Evolutionary conservation across 2,888 invertebrate species (phyloP), one percentile per base, ranked within the genome.

Genomic region (Thecocarcelia acutangulata): DNA sequence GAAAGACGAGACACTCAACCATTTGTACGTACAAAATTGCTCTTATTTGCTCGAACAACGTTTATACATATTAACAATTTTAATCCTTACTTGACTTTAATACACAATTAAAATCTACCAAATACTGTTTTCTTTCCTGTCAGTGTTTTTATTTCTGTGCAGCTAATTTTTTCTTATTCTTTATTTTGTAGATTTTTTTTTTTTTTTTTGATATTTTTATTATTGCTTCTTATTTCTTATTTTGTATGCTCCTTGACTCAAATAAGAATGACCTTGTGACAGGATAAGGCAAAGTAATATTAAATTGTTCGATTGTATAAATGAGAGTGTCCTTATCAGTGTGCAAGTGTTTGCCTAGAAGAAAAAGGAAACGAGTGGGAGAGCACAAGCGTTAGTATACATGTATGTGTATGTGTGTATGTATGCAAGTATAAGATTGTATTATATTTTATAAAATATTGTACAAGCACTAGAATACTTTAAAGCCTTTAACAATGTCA

Each of bases 21-120:
- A n/a, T n/a, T n/a, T n/a, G n/a, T n/a, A 15, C n/a, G 15, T 59
- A 24, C 21, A 8, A 17, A 13, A 4, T 6, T 58, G 21, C 17
- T 12, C n/a, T 33, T 21, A 24, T 13, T 6, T 21, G 13, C 21
- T 24, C 28, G 21, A 54, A n/a, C 54, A 33, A 8, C 15, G 15
- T n/a, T 21, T 42, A 19, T 13, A 15, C 6, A 40, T 40, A 15
- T 46, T 5, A 21, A 70, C 33, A 58, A 66, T 50, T 59, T 75
- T 50, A 75, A 66, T 66, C 66, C 40, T 59, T 42, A 33, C 48
- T 75, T 75, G 75, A 75, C 66, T 66, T 75, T 59, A 75, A 58
- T 66, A 66, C 58, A 75, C 50, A 75, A 75, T 75, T 75, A 59
- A 66, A 59, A 66, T 64, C 21, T 40, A 46, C 33, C 64, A 75